These are phyloP conservation scores for Ooceraea biroi DNA, from an alignment of 1,140 invertebrate species.

Conservation along the genomic window DNA sequence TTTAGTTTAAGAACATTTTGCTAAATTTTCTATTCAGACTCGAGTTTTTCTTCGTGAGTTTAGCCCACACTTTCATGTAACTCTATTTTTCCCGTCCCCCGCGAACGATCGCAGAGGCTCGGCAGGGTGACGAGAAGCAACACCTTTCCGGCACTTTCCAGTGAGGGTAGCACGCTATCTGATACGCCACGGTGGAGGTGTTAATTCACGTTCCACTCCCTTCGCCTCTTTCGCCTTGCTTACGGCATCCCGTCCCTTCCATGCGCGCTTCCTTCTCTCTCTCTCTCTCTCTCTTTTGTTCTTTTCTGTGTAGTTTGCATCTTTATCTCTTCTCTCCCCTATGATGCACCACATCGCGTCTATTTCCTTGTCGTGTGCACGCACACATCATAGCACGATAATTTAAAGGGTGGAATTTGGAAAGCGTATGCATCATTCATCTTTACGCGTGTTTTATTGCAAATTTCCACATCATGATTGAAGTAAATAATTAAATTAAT, in stretches of 20 bases:
- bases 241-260: slow-evolving; percentile 32
- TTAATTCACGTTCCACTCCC: slow-evolving; percentile 83
- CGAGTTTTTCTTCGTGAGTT: slow-evolving; percentile 47
- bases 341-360: too few relatives aligned
- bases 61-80: slow-evolving; percentile 45
- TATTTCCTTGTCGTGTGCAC: too few relatives aligned
- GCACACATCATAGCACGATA: too few relatives aligned
- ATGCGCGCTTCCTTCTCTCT: slow-evolving; percentile 4
- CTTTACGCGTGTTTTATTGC: too few relatives aligned
- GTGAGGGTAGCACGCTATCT: slow-evolving; percentile 77
- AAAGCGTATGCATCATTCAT: too few relatives aligned
- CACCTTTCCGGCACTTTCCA: slow-evolving; percentile 50
- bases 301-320: not conserved
- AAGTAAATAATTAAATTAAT: too few relatives aligned
- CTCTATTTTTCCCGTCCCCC: not conserved
- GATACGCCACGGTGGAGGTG: slow-evolving; percentile 83
- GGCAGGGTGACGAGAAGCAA: slow-evolving; percentile 38
- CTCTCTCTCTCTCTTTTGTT: slow-evolving; percentile 29
- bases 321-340: slow-evolving; percentile 19
- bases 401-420: too few relatives aligned
- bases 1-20: too few relatives aligned
- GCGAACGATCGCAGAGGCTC: not conserved
- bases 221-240: slow-evolving; percentile 62
- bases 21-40: too few relatives aligned
- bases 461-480: too few relatives aligned